Percentiles rank a stretch among this genome's conserved stretches.
Conservation (phyloP, 1,140 invertebrate genomes). For the Pectinophora gossypiella region DNA sequence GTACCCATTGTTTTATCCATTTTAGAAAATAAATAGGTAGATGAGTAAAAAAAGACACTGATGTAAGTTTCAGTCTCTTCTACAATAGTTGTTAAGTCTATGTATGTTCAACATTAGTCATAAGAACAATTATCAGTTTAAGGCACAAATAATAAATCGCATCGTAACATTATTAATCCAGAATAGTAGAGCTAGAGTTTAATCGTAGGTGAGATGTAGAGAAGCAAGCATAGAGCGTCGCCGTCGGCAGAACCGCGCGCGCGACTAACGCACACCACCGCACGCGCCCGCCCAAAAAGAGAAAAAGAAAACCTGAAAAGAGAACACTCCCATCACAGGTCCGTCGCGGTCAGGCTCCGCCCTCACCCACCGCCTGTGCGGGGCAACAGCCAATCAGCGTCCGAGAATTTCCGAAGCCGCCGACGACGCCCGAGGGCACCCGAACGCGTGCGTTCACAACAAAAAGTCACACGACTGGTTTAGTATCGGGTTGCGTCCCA, state of each 20-base stretch:
- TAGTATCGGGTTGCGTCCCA: slow-evolving; percentile 73
- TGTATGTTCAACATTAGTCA: too few relatives aligned
- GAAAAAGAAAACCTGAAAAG: slow-evolving; percentile 69
- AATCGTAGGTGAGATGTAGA: too few relatives aligned
- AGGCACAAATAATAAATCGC: too few relatives aligned
- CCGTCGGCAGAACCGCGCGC: slow-evolving; percentile 38
- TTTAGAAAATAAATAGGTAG: too few relatives aligned
- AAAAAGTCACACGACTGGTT: slow-evolving; percentile 70
- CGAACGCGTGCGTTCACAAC: slow-evolving; percentile 58
- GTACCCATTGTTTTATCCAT: too few relatives aligned
- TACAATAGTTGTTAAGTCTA: too few relatives aligned
- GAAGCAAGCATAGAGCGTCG: too few relatives aligned
- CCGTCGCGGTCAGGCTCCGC: slow-evolving; percentile 20
- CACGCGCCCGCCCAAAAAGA: slow-evolving; percentile 63
- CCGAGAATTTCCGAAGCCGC: slow-evolving; percentile 21
- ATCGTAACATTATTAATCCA: too few relatives aligned
- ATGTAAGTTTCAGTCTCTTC: too few relatives aligned
- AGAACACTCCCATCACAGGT: slow-evolving; percentile 55
- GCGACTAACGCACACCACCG: slow-evolving; percentile 59
- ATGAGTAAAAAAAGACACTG: too few relatives aligned
- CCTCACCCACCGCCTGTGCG: slow-evolving; percentile 37
- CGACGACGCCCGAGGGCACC: slow-evolving; percentile 44
- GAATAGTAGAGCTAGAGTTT: too few relatives aligned
- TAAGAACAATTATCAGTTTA: too few relatives aligned
- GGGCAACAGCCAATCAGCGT: slow-evolving; percentile 32